phyloP scores from a whole-genome alignment of 1,140 invertebrate genomes.

The Aphaenogaster rudis region DNA sequence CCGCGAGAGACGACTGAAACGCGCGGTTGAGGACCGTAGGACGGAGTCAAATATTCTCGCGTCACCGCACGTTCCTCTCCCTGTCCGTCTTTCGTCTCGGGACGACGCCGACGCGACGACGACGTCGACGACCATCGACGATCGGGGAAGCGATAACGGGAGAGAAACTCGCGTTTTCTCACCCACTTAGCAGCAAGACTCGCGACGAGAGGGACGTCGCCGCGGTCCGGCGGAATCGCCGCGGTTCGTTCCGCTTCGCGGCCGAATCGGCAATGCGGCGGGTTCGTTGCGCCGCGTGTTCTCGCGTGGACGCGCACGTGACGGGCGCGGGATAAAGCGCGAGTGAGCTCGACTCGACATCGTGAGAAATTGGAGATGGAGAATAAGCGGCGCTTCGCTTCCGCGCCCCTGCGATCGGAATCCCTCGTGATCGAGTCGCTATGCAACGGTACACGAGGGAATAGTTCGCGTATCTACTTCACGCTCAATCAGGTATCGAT shows the following conservation, averaged over 20 bases:
- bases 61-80: no score
- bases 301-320: constrained; percentile 7
- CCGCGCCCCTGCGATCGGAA: not conserved
- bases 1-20: constrained; percentile 14
- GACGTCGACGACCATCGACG: not conserved
- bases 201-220: not conserved
- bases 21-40: not conserved
- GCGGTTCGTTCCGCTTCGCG: constrained; percentile 23
- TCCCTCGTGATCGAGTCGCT: not conserved
- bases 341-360: not conserved
- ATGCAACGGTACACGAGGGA: not conserved
- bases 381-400: not conserved
- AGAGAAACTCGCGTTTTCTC: constrained; percentile 10
- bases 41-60: not conserved
- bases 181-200: constrained; percentile 1
- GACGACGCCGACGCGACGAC: not conserved
- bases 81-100: not conserved
- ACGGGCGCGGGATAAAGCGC: not conserved
- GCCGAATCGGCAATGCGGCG: not conserved
- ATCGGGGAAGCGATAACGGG: not conserved
- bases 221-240: not conserved
- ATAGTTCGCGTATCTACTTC: not conserved
- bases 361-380: constrained; percentile 19
- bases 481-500: not conserved
- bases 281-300: constrained; percentile 2